Conservation (phyloP, 1,140 invertebrate species). For the Papilio helenus region DNA sequence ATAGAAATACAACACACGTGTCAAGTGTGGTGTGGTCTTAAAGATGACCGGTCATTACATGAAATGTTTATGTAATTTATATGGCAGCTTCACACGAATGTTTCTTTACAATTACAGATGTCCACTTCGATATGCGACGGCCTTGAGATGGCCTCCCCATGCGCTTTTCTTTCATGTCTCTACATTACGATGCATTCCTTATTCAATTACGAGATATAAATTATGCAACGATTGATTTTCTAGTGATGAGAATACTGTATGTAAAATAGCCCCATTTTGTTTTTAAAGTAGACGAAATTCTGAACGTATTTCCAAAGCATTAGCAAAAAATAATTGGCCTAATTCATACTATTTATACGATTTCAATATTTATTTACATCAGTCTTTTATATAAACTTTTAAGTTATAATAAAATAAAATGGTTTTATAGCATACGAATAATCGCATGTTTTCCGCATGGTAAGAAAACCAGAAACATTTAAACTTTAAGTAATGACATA, state of each 20-base stretch:
- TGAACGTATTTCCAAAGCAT: not conserved
- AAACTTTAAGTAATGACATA: not conserved
- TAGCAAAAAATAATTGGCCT: not conserved
- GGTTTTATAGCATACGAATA: not conserved
- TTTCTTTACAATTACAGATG: slow-evolving; percentile 18
- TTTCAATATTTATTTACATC: too few relatives aligned
- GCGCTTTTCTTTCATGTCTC: slow-evolving; percentile 16
- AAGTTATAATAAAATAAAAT: too few relatives aligned
- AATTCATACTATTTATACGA: not conserved
- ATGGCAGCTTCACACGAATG: slow-evolving; percentile 7
- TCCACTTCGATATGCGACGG: slow-evolving; percentile 11
- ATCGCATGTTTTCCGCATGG: not conserved
- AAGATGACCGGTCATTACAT: not conserved
- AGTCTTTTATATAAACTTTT: too few relatives aligned
- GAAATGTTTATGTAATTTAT: slow-evolving; percentile 25
- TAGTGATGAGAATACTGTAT: not conserved
- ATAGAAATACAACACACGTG: not conserved
- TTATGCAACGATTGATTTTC: not conserved
- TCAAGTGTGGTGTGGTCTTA: not conserved
- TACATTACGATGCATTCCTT: not conserved
- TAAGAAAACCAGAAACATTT: not conserved
- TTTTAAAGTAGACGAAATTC: not conserved
- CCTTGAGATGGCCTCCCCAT: not conserved
- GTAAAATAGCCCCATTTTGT: not conserved
- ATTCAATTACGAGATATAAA: slow-evolving; percentile 21